These are phyloP conservation scores for Cacatua alba DNA, from an alignment of 2,113 vertebrate genomes.

Conservation along the genomic window DNA sequence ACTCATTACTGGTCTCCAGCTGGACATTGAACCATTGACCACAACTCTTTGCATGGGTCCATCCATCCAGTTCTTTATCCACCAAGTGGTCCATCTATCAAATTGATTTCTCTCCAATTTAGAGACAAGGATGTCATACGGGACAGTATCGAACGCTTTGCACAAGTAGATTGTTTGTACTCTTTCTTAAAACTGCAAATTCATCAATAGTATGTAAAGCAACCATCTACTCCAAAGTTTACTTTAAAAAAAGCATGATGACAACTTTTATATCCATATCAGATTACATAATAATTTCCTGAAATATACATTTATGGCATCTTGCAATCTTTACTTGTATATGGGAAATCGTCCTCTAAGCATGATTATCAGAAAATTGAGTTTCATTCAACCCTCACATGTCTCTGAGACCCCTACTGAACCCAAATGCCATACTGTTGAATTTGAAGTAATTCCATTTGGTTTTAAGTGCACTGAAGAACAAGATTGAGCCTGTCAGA, in stretches of 20 bases:
- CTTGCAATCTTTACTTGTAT: not conserved
- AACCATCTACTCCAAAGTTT: not conserved
- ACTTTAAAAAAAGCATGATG: not conserved
- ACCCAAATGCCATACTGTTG: not conserved
- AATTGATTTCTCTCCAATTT: no score
- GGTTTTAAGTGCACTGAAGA: conserved; percentile 5
- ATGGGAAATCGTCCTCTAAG: not conserved
- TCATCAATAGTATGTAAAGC: not conserved
- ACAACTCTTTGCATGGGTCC: no score
- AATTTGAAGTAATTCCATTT: conserved; percentile 37
- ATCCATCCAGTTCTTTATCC: no score
- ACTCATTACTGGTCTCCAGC: no score
- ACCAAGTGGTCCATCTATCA: no score
- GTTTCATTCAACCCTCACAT: not conserved
- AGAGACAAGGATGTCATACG: no score
- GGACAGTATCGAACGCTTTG: no score
- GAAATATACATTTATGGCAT: not conserved
- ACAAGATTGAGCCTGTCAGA: conserved; percentile 45
- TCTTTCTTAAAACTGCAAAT: not conserved
- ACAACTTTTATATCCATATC: not conserved
- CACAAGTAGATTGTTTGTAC: not conserved
- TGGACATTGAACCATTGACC: no score
- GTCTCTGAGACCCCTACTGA: not conserved
- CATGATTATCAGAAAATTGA: not conserved
- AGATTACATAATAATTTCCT: not conserved